Conservation (phyloP, 2,888 invertebrate genomes). For the Xestia xanthographa region DNA sequence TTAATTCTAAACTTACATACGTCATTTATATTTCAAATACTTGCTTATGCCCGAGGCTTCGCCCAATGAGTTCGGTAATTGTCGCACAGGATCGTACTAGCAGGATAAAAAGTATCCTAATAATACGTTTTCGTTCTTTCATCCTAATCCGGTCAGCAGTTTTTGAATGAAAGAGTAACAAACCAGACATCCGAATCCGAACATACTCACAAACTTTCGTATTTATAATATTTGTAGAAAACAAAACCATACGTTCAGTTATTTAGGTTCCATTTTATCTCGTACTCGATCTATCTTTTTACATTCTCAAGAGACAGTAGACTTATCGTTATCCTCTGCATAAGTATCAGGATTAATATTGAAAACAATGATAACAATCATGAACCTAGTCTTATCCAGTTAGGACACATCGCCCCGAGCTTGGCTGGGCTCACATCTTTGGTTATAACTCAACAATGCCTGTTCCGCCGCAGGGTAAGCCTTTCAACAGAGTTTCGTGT, state of each 20-base stretch:
- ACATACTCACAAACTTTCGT: too few relatives aligned
- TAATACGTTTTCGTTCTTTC: too few relatives aligned
- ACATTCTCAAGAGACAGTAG: background rate
- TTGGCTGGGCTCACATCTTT: constrained; percentile 11
- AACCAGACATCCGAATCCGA: too few relatives aligned
- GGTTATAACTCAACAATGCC: constrained; percentile 25
- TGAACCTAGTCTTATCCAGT: constrained; percentile 30
- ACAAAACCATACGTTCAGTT: background rate
- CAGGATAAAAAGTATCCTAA: too few relatives aligned
- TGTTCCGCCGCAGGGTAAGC: constrained; percentile 24
- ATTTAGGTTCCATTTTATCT: background rate
- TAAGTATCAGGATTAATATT: background rate
- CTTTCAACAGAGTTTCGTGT: constrained; percentile 30
- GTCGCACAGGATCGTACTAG: too few relatives aligned
- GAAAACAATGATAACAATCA: constrained; percentile 17
- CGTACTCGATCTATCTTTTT: background rate
- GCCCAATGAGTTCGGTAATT: too few relatives aligned
- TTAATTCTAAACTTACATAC: background rate
- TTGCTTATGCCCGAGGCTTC: too few relatives aligned
- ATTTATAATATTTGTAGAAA: too few relatives aligned
- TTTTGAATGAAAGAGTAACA: too few relatives aligned
- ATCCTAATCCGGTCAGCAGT: too few relatives aligned
- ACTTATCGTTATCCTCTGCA: background rate
- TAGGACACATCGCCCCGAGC: constrained; percentile 34
- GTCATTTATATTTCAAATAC: background rate